Base-by-base conservation (phyloP, 2,797 vertebrate genomes). In the Oreochromis mossambicus region DNA sequence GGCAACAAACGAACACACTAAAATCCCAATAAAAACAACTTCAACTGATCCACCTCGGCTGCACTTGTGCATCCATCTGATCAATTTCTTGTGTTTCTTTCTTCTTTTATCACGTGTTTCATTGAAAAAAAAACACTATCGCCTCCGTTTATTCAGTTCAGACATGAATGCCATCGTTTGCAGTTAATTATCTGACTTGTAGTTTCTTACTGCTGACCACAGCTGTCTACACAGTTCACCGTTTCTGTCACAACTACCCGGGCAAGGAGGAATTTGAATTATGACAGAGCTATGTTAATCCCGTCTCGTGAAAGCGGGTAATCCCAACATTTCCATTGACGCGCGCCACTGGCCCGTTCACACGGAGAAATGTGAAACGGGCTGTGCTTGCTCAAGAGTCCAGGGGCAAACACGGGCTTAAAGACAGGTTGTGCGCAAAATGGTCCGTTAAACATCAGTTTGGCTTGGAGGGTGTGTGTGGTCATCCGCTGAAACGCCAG, bases 31-130 rank as follows among this genome's bases (percentile, higher is more conserved):
- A 95, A 95, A 96, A 96, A 96, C 95, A 94, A 95, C 94, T 97
- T 97, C 95, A 97, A 95, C 95, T 97, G 96, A 97, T 94, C 93
- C 91, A 43, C 91, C 93, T 95, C 85, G 81, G 29, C 83, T 91
- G 80, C 38, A 78, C 83, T 63, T 89, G 84, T 88, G 52, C 38
- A 83, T 86, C 84, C 75, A 41, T 82, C 54, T 54, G n/a, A 36
- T 58, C 36, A 17, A 77, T 50, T 75, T 75, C 43, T 50, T 68
- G n/a, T 82, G 19, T 85, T 80, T 66, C 7, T 76, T 80, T 17
- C 15, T 58, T 63, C 8, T 34, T 76, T 81, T 24, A 36, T 36
- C 24, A 38, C 43, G 21, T 29, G 41, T 36, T 51, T 61, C 19
- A 80, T 19, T 4, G 10, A 0, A 0, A 0, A 0, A 1, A 8